Evolutionary conservation across 2,797 vertebrate genomes (phyloP).

Genomic region (Rhabdomys pumilio): DNA sequence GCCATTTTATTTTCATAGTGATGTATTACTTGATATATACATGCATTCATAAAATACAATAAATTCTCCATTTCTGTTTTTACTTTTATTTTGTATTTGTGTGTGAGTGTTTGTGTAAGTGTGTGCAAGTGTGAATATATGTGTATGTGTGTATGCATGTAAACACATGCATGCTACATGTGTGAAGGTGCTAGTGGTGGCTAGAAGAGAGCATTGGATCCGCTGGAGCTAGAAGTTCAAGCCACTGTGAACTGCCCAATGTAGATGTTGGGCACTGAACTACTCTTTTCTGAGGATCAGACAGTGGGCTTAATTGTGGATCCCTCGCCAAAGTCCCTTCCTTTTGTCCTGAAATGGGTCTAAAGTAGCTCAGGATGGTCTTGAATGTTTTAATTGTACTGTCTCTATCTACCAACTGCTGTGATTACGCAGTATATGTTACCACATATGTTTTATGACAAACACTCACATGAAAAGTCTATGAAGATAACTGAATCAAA

Average conservation of each 20-base stretch:
- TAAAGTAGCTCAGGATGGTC: neutral
- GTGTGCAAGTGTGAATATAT: too few species aligned
- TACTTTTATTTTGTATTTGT: neutral
- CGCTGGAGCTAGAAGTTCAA: neutral
- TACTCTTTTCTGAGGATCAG: neutral
- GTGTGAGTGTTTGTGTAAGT: neutral
- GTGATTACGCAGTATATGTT: neutral
- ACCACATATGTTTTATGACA: neutral
- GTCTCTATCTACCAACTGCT: neutral
- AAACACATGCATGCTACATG: neutral
- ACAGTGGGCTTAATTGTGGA: neutral
- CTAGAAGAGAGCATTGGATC: neutral
- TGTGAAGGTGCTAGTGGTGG: neutral
- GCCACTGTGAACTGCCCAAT: neutral
- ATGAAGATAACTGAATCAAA: slow-evolving; percentile 39
- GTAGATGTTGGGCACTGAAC: neutral
- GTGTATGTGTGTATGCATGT: too few species aligned
- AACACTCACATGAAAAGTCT: slow-evolving; percentile 17
- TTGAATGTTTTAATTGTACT: neutral
- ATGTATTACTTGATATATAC: neutral
- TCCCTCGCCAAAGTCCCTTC: too few species aligned
- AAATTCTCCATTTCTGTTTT: neutral
- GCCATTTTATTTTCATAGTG: slow-evolving; percentile 26
- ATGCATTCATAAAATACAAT: neutral
- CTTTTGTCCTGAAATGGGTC: neutral